Base-by-base conservation (phyloP, 2,888 invertebrate species). In the Atherix ibis region DNA sequence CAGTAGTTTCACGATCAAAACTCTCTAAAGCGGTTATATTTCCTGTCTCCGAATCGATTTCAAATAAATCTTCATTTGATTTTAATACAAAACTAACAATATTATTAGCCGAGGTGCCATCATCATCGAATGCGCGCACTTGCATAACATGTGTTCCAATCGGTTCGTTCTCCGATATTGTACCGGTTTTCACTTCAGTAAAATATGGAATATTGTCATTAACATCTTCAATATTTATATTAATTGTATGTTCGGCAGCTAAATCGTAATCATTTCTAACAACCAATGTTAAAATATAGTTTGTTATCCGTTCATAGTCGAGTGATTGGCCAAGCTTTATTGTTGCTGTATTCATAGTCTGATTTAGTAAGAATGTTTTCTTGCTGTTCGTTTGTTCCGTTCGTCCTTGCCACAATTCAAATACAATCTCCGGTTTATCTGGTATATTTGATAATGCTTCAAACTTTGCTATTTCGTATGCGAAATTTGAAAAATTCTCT, bases 201-300 rank as follows among this genome's bases (percentile, higher is more conserved):
- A 92, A 89, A 45, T 75, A 74, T 1, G 80, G 92, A 44, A 83
- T 80, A 50, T 88, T 88, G 54, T 92, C 92, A 51, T 92, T 92
- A 0, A 87, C 87, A 54, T 92, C 91, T 50, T 73, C 68, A 2
- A 92, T 71, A 56, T 76, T 72, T 19, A 92, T 76, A 47, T 73
- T 74, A 32, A 88, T 70, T 35, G 75, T 73, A 10, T 78, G 79
- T 59, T 84, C 83, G 3, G 82, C 76, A 3, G 79, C 80, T 53
- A 88, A 60, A 48, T 75, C 74, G 51, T 77, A 77, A 46, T 78
- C 81, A 56, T 87, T 88, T 64, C 80, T 68, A 4, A 81, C 83
- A 45, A 82, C 70, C 48, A 89, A 76, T 22, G 85, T 85, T 26
- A 89, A 65, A 9, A 76, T 78, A 52, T 87, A 89, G 46, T 84